These are phyloP conservation scores for Caenorhabditis imperialis DNA, from an alignment of 2,888 invertebrate genomes.

Conservation along the genomic window DNA sequence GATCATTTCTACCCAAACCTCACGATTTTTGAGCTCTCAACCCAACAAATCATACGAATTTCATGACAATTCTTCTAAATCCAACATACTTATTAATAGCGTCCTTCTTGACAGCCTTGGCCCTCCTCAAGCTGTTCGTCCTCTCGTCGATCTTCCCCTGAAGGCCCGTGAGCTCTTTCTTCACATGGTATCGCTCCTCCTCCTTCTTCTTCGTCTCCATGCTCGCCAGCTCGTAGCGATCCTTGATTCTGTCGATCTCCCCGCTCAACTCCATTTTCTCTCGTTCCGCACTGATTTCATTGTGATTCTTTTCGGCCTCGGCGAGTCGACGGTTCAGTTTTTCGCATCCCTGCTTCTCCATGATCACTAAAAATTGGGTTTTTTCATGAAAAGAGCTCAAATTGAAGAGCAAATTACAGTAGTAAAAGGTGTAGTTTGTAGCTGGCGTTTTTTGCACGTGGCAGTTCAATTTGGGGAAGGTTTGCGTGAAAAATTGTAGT, in stretches of 20 bases:
- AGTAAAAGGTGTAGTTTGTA: too few species aligned
- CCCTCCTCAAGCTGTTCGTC: neutral
- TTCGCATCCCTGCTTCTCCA: constrained; percentile 17
- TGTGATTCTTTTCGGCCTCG: neutral
- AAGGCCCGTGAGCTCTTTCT: neutral
- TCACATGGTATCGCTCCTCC: constrained; percentile 8
- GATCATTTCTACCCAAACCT: too few species aligned
- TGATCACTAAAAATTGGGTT: too few species aligned
- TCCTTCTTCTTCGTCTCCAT: constrained; percentile 22
- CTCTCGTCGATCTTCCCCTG: neutral
- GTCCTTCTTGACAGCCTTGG: constrained; percentile 24
- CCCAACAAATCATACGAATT: too few species aligned
- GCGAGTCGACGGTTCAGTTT: constrained; percentile 2
- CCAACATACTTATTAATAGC: constrained; percentile 38
- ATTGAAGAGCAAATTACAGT: too few species aligned
- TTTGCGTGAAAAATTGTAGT: too few species aligned
- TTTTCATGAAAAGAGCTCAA: too few species aligned
- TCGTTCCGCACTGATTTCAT: constrained; percentile 2
- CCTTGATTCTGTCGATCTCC: neutral
- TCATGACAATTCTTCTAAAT: neutral
- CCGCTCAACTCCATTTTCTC: constrained; percentile 16
- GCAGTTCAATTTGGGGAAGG: too few species aligned
- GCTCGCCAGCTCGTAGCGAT: neutral
- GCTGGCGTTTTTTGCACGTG: too few species aligned
- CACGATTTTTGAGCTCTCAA: too few species aligned